Conservation (phyloP, 2,797 vertebrate genomes). For the Brachyalestes nurse region DNA sequence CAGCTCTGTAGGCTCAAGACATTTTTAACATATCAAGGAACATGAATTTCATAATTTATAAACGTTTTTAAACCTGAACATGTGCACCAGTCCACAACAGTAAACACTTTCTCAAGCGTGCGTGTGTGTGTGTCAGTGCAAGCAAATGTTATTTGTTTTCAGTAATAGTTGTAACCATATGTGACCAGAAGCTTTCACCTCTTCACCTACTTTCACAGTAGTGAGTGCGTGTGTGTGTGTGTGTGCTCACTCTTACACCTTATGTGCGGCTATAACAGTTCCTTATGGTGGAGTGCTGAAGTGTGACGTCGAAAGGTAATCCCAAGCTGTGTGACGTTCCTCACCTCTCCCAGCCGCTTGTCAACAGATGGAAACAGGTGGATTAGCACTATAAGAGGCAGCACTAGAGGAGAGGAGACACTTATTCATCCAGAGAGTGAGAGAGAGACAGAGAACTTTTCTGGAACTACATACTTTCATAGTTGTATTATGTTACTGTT, state of each 20-base stretch:
- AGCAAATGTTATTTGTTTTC: neutral
- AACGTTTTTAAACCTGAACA: too few species aligned
- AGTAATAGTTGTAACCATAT: neutral
- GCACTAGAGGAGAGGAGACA: conserved; percentile 45
- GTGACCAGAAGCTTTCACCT: conserved; percentile 23
- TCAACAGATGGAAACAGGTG: conserved; percentile 79
- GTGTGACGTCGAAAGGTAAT: conserved; percentile 75
- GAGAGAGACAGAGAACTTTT: neutral
- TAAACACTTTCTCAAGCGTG: neutral
- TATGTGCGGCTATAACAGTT: conserved; percentile 53
- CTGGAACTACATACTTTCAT: neutral
- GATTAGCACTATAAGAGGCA: conserved; percentile 79
- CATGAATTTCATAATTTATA: too few species aligned
- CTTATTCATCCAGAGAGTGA: conserved; percentile 12
- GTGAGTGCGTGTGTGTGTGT: neutral
- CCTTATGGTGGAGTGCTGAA: conserved; percentile 59
- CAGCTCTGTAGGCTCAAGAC: neutral
- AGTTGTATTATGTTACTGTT: neutral
- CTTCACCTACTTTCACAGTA: conserved; percentile 14
- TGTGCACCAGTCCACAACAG: too few species aligned
- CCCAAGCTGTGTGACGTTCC: conserved; percentile 63
- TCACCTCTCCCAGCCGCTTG: conserved; percentile 60
- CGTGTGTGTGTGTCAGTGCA: neutral
- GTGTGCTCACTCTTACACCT: neutral
- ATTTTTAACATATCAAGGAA: neutral